Percentiles rank a stretch among this genome's conserved stretches.
Conservation (phyloP, 2,113 vertebrate species). For the Microcebus lehilahytsara region DNA sequence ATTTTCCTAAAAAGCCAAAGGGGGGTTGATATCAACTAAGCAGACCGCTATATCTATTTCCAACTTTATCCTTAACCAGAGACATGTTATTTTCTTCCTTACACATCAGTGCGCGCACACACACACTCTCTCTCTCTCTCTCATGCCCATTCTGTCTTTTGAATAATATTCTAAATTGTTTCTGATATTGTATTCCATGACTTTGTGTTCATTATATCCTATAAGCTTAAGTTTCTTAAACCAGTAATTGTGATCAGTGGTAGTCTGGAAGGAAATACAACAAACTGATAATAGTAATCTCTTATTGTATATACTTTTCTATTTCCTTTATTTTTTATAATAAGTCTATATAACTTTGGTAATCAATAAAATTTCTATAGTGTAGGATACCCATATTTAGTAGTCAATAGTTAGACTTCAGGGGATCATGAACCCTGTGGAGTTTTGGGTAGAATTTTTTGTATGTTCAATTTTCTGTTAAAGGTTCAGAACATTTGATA, state of each 20-base stretch:
- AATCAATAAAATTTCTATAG: constrained; percentile 24
- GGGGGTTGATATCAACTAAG: neutral
- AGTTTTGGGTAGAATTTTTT: neutral
- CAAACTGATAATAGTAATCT: constrained; percentile 24
- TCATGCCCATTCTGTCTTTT: neutral
- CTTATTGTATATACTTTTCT: neutral
- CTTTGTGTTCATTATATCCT: neutral
- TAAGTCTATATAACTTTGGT: neutral
- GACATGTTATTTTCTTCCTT: neutral
- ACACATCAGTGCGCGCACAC: neutral
- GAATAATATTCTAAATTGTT: constrained; percentile 31
- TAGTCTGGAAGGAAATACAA: constrained; percentile 31
- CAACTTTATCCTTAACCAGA: constrained; percentile 23
- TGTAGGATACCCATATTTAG: neutral
- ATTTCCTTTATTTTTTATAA: constrained; percentile 29
- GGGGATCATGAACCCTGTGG: neutral
- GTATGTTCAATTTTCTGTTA: neutral
- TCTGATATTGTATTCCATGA: constrained; percentile 5
- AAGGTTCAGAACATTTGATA: constrained; percentile 35
- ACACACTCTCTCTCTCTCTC: neutral
- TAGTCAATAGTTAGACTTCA: neutral
- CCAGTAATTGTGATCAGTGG: neutral
- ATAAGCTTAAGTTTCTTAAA: constrained; percentile 48
- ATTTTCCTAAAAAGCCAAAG: neutral
- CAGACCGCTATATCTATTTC: neutral